phyloP scores from a whole-genome alignment of 2,888 invertebrate genomes.

The Ormyrus thymus region DNA sequence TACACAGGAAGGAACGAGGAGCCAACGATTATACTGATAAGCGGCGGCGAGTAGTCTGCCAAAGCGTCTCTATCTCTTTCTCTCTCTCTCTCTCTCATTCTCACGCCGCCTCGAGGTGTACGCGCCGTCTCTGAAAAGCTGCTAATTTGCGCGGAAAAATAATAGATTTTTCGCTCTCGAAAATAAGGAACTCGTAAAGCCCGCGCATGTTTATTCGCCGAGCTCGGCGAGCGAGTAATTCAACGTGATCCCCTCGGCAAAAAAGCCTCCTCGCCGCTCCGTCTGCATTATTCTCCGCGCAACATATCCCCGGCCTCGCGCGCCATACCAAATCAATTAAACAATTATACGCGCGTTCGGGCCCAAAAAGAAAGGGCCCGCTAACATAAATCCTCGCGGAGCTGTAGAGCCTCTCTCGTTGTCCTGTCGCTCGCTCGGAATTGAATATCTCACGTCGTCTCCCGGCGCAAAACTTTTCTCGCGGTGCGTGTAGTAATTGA shows the following conservation, averaged over 20 bases:
- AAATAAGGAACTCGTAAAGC: constrained; percentile 19
- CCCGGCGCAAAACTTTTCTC: constrained; percentile 19
- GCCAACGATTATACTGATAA: constrained; percentile 53
- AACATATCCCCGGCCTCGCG: background rate
- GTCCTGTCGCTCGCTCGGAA: constrained; percentile 50
- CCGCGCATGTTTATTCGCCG: constrained; percentile 20
- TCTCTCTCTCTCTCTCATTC: constrained; percentile 20
- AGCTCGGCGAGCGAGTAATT: background rate
- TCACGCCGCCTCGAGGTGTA: constrained; percentile 3
- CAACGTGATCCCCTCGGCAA: background rate
- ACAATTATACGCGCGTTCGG: constrained; percentile 47
- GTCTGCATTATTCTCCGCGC: constrained; percentile 12
- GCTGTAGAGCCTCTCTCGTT: constrained; percentile 20
- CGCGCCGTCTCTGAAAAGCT: no score
- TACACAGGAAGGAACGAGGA: constrained; percentile 53
- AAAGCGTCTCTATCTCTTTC: constrained; percentile 49
- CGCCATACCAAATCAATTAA: constrained; percentile 53
- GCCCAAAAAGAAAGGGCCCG: background rate
- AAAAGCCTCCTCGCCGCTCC: background rate
- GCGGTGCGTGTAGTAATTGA: constrained; percentile 52
- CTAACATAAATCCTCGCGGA: constrained; percentile 38
- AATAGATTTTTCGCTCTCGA: constrained; percentile 6
- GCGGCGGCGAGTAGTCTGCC: constrained; percentile 49
- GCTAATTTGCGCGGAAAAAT: background rate
- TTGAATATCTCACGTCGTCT: constrained; percentile 55